Evolutionary conservation across 2,113 vertebrate species (phyloP).

Genomic region (Pipa parva): DNA sequence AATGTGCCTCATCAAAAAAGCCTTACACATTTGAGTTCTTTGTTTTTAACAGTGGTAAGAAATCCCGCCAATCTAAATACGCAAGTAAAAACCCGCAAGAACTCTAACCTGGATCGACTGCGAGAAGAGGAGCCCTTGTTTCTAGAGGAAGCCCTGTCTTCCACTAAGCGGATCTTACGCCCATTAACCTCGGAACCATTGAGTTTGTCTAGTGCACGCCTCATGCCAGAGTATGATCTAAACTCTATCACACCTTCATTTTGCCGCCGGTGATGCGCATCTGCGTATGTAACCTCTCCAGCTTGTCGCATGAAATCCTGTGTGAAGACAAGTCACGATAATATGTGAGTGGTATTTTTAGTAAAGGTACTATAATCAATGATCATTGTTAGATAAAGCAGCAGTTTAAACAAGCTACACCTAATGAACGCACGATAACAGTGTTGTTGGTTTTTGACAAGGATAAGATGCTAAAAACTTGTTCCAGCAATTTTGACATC

Average conservation of each 20-base stretch:
- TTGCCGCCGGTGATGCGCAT: conserved; percentile 90
- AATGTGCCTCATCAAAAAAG: no score
- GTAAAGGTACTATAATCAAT: no score
- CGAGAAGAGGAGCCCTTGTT: conserved; percentile 86
- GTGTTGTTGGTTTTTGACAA: no score
- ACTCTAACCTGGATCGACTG: conserved; percentile 80
- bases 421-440: no score
- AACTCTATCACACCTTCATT: conserved; percentile 97
- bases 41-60: no score
- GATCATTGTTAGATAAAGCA: no score
- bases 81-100: no score
- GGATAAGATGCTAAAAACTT: no score
- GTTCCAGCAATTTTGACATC: no score
- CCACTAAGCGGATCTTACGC: conserved; percentile 91
- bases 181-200: conserved; percentile 95
- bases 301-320: conserved; percentile 98
- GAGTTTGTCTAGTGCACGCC: conserved; percentile 93
- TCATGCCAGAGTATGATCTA: conserved; percentile 95
- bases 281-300: conserved; percentile 93
- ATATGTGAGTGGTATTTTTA: background rate
- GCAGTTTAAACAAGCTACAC: no score
- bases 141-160: conserved; percentile 86
- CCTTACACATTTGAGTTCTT: no score
- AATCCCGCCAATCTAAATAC: no score
- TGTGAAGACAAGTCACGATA: background rate